Base-by-base conservation (phyloP, 2,888 invertebrate genomes). In the Drosophila meridionalis region DNA sequence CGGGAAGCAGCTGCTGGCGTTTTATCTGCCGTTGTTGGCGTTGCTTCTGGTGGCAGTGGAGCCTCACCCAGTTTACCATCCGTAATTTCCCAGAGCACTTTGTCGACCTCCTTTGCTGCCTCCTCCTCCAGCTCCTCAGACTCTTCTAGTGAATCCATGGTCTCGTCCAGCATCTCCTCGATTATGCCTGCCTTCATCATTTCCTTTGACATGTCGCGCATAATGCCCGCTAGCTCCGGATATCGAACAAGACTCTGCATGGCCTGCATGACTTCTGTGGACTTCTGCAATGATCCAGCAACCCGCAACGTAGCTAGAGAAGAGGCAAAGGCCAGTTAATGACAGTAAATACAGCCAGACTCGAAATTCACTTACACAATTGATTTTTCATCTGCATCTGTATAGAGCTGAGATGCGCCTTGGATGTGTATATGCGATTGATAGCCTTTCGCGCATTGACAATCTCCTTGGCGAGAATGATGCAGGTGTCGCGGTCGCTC, bases 101-200 rank as follows among this genome's bases (percentile, higher is more conserved):
- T 98, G 90, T 98, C 98, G 36, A 98, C 96, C 94, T 99, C 99
- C 77, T 95, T 95, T 93, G 99, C 98, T 6, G 98, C 99, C 83
- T 97, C 98, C 87, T 99, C 99, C 90, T 99, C 99, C 95, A 99
- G 95, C 91, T 99, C 98, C 87, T 99, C 98, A 7, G 97, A 96
- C 92, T 98, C 98, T 87, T 98, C 98, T 76, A 99, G 95, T 5
- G 95, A 94, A 73, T 99, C 98, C 96, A 99, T 96, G 38, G 99
- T 98, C 92, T 99, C 99, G 80, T 99, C 99, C 48, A 99, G 94
- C 99, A 99, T 89, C 94, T 99, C 99, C 92, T 99, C 99, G 62
- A 99, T 98, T 71, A 99, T 99, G 26, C 99, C 99, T 0, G 99
- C 98, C 93, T 96, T 97, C 98, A 98, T 99, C 99, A 99, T 99